A percentile compares a stretch with the other conserved stretches of the same genome.
Conservation (phyloP, 2,888 invertebrate genomes). For the Scaptomyza flava region DNA sequence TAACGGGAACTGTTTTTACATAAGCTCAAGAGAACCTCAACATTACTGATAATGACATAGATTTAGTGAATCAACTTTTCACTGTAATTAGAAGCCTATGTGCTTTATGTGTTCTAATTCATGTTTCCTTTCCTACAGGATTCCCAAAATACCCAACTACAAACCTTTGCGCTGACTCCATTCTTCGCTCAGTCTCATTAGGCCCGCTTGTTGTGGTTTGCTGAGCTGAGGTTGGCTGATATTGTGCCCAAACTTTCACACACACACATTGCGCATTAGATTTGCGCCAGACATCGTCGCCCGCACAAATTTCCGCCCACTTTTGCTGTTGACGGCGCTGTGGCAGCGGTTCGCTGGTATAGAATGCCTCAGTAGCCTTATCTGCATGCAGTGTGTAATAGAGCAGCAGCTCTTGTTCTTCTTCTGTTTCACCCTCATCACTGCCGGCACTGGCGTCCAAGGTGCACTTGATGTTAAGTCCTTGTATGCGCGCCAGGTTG, state of each 20-base stretch:
- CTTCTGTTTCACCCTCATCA: slow-evolving; percentile 22
- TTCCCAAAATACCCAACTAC: neutral
- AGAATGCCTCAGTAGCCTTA: slow-evolving; percentile 92
- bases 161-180: slow-evolving; percentile 23
- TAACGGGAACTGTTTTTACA: neutral
- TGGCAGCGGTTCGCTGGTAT: slow-evolving; percentile 90
- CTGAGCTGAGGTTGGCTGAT: slow-evolving; percentile 32
- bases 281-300: slow-evolving; percentile 85
- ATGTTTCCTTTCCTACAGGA: neutral
- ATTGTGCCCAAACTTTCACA: slow-evolving; percentile 82
- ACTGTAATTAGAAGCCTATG: neutral
- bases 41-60: neutral
- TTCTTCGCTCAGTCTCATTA: slow-evolving; percentile 49
- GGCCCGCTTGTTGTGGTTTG: slow-evolving; percentile 11
- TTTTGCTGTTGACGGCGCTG: slow-evolving; percentile 89
- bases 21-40: neutral
- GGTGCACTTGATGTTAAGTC: slow-evolving; percentile 86
- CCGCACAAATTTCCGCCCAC: slow-evolving; percentile 92
- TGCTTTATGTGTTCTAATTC: neutral
- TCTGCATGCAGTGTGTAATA: slow-evolving; percentile 93
- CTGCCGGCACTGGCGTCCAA: slow-evolving; percentile 13
- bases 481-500: slow-evolving; percentile 91
- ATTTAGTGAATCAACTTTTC: neutral
- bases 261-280: slow-evolving; percentile 84
- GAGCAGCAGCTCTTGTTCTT: slow-evolving; percentile 85